Base-by-base conservation (phyloP, 2,797 vertebrate species). In the Phataginus tricuspis region DNA sequence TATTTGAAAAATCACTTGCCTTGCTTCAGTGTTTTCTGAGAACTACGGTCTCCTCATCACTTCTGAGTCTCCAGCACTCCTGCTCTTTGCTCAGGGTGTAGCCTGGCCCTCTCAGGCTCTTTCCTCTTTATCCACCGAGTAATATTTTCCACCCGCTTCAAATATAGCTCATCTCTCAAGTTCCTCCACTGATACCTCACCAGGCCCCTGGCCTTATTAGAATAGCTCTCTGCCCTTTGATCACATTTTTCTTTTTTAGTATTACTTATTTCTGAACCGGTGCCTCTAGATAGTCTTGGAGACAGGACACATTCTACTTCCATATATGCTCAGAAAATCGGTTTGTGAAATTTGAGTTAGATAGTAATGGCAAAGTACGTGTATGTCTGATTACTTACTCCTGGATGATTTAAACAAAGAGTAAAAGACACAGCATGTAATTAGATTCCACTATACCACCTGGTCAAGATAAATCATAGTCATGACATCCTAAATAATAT, bases 391-490 rank as follows among this genome's bases (percentile, higher is more conserved):
- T 75, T 61, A 86, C 5, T 2, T 42, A 77, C 68, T 89, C 16
- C 37, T 79, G 78, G 96, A 90, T 75, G 78, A 90, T 39, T 82
- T 94, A 86, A 90, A 42, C 7, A 86, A 95, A 96, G 87, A 64
- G 0, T 53, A 72, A 59, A 97, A 87, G 90, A 89, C 29, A 90
- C 3, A 79, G 49, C 18, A 55, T 72, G 42, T 72, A 97, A 97
- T 53, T 10, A 96, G 75, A 42, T 95, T 93, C 27, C 87, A 86
- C 25, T 96, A 78, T 45, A 78, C 69, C 68, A 94, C 66, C 13
- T 16, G 53, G 51, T 49, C 57, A 96, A 97, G 83, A 16, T 45
- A 94, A 95, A 91, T 96, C 80, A 96, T 83, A 96, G 8, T 93
- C 86, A 55, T 61, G 84, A 75, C 15, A 78, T 91, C 53, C 78